These are phyloP conservation scores for Mythimna albipuncta DNA, from an alignment of 2,888 invertebrate genomes.

Conservation along the genomic window DNA sequence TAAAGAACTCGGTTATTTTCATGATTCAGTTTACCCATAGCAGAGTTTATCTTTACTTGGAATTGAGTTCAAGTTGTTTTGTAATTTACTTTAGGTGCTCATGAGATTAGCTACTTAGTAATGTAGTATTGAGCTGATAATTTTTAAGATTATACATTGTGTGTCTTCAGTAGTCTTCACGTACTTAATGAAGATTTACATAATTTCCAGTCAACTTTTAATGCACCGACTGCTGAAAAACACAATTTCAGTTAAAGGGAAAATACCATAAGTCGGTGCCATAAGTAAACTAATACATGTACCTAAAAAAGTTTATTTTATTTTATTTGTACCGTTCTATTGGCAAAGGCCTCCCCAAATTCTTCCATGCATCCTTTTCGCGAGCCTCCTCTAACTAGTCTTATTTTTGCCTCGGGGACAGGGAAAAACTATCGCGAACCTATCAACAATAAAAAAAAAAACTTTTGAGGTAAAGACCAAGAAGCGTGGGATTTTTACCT, in stretches of 20 bases:
- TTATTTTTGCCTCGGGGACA: too few species aligned
- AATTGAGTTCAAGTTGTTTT: constrained; percentile 20
- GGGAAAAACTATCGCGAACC: too few species aligned
- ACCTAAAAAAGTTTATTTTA: too few species aligned
- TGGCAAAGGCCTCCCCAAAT: too few species aligned
- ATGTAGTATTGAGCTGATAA: background rate
- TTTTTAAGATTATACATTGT: background rate
- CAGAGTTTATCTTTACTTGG: constrained; percentile 3
- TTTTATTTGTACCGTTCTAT: too few species aligned
- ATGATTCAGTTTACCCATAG: constrained; percentile 18
- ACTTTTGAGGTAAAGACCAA: too few species aligned
- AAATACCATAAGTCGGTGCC: too few species aligned
- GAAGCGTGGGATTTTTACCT: too few species aligned
- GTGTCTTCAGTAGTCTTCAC: background rate
- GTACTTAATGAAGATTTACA: background rate
- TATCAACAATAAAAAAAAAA: too few species aligned
- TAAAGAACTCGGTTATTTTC: constrained; percentile 4
- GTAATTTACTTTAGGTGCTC: background rate
- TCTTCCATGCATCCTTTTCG: too few species aligned
- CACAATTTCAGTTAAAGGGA: background rate
- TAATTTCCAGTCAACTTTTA: background rate
- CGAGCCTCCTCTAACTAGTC: too few species aligned
- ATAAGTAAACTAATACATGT: too few species aligned
- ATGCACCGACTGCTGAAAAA: background rate
- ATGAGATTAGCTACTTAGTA: background rate